Evolutionary conservation across 1,140 invertebrate genomes (phyloP).

Genomic region (Drosophila insularis): DNA sequence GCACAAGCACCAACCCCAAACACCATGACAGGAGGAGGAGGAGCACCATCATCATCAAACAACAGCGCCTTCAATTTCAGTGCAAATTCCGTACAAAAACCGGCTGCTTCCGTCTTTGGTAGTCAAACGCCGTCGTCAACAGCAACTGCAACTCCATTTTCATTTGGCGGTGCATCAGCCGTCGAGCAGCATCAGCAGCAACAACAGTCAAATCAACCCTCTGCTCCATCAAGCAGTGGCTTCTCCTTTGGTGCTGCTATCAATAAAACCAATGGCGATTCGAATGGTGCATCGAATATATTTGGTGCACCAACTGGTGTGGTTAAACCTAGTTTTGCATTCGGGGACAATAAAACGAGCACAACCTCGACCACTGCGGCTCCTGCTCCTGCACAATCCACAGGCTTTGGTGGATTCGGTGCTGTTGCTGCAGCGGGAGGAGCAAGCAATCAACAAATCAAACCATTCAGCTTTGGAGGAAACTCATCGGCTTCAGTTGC

Average conservation of each 20-base stretch:
- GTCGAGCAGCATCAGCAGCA: neutral
- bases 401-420: conserved; percentile 49
- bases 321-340: conserved; percentile 5
- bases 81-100: neutral
- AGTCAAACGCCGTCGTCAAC: neutral
- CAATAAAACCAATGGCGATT: neutral
- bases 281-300: neutral
- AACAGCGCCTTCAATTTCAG: neutral
- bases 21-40: neutral
- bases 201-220: neutral
- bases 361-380: neutral
- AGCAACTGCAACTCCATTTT: conserved; percentile 13
- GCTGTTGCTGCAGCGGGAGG: conserved; percentile 6
- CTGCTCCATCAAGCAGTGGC: neutral
- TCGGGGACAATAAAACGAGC: neutral
- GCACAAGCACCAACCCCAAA: conserved; percentile 6
- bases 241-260: conserved; percentile 4
- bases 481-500: conserved; percentile 3
- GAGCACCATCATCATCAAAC: too few relatives aligned
- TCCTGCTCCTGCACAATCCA: neutral
- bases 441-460: conserved; percentile 29
- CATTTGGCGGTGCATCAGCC: conserved; percentile 21
- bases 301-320: conserved; percentile 4
- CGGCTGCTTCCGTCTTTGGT: neutral
- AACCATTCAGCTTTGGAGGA: conserved; percentile 61